Conservation (phyloP, 2,113 vertebrate genomes). For the Chitala chitala region DNA sequence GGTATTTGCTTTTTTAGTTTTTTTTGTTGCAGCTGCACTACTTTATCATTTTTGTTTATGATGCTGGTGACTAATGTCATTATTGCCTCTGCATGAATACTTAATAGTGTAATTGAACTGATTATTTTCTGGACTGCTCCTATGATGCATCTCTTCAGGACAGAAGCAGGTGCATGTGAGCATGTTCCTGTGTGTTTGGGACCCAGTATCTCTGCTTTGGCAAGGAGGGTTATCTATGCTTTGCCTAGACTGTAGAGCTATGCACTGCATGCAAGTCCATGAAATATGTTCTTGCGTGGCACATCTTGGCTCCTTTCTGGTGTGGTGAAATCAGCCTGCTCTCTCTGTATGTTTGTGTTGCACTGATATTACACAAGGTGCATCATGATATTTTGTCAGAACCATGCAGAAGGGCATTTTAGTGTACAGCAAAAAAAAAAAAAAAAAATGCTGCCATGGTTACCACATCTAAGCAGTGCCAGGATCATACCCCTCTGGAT, state of each 20-base stretch:
- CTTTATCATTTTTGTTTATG: not conserved
- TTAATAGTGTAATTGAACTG: conserved; percentile 12
- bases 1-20: too few species aligned
- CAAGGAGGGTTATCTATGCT: too few species aligned
- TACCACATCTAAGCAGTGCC: not conserved
- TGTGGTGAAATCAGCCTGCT: not conserved
- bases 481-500: not conserved
- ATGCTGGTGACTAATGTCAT: not conserved
- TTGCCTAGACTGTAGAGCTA: too few species aligned
- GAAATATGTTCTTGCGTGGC: not conserved
- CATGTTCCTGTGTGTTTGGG: not conserved
- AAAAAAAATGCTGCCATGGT: not conserved
- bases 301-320: not conserved
- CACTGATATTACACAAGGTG: not conserved
- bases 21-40: not conserved
- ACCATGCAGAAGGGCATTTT: not conserved
- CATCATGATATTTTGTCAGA: not conserved
- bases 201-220: not conserved
- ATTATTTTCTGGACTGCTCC: not conserved
- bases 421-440: not conserved
- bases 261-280: not conserved
- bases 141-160: not conserved
- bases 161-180: not conserved
- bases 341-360: not conserved
- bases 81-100: not conserved